These are phyloP conservation scores for Oreortyx pictus DNA, from an alignment of 2,797 vertebrate genomes.

Conservation along the genomic window DNA sequence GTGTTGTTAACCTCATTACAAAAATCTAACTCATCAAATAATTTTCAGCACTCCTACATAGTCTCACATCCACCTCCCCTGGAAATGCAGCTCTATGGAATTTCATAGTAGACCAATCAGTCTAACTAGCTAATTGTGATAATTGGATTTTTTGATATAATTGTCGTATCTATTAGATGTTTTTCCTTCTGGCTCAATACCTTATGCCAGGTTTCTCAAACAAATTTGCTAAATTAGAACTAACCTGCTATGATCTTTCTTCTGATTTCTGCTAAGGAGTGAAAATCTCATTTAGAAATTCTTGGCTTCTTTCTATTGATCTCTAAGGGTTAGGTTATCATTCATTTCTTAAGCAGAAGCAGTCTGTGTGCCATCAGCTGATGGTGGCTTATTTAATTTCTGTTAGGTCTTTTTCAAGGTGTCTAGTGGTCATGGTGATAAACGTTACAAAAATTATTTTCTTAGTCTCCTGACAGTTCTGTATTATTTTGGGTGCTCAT, in stretches of 20 bases:
- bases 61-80: conserved; percentile 48
- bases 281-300: conserved; percentile 69
- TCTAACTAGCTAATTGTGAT: conserved; percentile 75
- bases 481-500: neutral
- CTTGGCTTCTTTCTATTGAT: conserved; percentile 55
- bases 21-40: conserved; percentile 67
- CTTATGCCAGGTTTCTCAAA: conserved; percentile 65
- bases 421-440: neutral
- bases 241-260: conserved; percentile 67
- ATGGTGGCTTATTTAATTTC: conserved; percentile 53
- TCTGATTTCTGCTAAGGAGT: conserved; percentile 58
- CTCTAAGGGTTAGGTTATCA: conserved; percentile 59
- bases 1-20: conserved; percentile 62
- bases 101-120: conserved; percentile 62
- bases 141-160: conserved; percentile 74
- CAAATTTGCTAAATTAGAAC: conserved; percentile 69
- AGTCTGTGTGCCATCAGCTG: conserved; percentile 13
- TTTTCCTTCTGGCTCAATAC: conserved; percentile 66
- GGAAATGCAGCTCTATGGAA: conserved; percentile 39
- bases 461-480: conserved; percentile 1
- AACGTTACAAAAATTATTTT: conserved; percentile 14
- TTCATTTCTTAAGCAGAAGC: conserved; percentile 60
- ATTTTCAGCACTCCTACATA: conserved; percentile 49
- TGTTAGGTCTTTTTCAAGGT: conserved; percentile 41
- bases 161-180: conserved; percentile 67